Base-by-base conservation (phyloP, 2,888 invertebrate species). In the Acronicta psi region DNA sequence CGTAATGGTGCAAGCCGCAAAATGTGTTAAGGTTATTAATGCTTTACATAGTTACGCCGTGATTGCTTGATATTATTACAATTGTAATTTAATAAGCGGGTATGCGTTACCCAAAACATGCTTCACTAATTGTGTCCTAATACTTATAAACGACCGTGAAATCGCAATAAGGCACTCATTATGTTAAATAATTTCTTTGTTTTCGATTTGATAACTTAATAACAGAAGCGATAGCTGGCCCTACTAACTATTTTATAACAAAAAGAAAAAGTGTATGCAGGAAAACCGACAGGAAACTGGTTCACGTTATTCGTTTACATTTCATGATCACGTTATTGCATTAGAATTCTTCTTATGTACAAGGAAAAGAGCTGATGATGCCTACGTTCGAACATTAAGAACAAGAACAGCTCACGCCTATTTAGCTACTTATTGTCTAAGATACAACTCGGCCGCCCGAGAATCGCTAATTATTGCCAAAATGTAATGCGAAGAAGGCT, bases 401-500 rank as follows among this genome's bases (percentile, higher is more conserved):
- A 13, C 50, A 23, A 36, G 59, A 71, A 66, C 31, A 16, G 17
- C 54, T 41, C 44, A 51, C 18, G 57, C 42, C 38, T 41, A 52
- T 61, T 59, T 59, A 69, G 63, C 44, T 63, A 53, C 40, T 68
- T 69, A 70, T 68, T 64, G 41, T 60, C 51, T 64, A 61, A 78
- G 65, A 73, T 49, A 59, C 44, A 66, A 50, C 50, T 59, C 43
- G 61, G 68, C 70, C 64, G 69, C 75, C 80, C 69, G 67, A 80
- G 75, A 81, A 78, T 83, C 67, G 79, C 83, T 82, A 85, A 87
- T 86, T 84, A 85, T 85, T 83, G 89, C 88, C 87, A 87, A 92
- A 91, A 92, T 78, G 69, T 83, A 83, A 82, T 81, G 83, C 85
- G 81, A 82, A 87, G 86, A 89, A 90, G 88, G 87, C 87, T 87